Evolutionary conservation across 2,888 invertebrate genomes (phyloP), one percentile per base, ranked within the genome.

Genomic region (Byasa hedistus): DNA sequence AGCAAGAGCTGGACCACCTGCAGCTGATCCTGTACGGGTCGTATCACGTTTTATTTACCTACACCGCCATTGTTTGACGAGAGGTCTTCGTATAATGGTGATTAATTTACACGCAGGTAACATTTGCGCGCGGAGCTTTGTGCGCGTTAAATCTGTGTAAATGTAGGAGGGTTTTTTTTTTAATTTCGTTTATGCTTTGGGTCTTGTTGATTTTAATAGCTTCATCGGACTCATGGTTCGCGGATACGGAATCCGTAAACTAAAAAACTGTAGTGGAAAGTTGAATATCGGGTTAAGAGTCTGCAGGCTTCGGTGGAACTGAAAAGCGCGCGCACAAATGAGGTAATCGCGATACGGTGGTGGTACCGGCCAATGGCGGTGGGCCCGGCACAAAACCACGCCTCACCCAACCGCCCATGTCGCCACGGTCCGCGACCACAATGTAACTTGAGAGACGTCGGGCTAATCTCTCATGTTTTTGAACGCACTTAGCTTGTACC

Each of bases 1-100:
- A 15, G 12, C 39, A 15, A 39, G 39, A 39, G 39, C 15, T 39
- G 39, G 39, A 39, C 39, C 39, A 39, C 39, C 39, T 3, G 15
- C 12, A 57, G 32, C n/a, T 27, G 56, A 19, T 56, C 23, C 56
- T 24, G 19, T 15, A 32, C 32, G 36, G 22, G 39, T 21, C 39
- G 22, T 21, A 57, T 58, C 64, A 54, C 64, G 64, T 64, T 81
- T 84, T 83, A 83, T 84, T 81, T 75, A 74, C 75, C 69, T 71
- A 70, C 74, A 66, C 73, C 68, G 71, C 69, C 69, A 73, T 77
- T 73, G 74, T 77, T 77, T 68, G 32, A 57, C 60, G 64, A 63
- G 58, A 44, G 59, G 64, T 61, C 36, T 58, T 60, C 65, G 60
- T 64, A 68, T 62, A 67, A 67, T 69, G 67, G 24, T 39, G 66